These are phyloP conservation scores for Phortica magna DNA, from an alignment of 2,888 invertebrate species.

Conservation along the genomic window DNA sequence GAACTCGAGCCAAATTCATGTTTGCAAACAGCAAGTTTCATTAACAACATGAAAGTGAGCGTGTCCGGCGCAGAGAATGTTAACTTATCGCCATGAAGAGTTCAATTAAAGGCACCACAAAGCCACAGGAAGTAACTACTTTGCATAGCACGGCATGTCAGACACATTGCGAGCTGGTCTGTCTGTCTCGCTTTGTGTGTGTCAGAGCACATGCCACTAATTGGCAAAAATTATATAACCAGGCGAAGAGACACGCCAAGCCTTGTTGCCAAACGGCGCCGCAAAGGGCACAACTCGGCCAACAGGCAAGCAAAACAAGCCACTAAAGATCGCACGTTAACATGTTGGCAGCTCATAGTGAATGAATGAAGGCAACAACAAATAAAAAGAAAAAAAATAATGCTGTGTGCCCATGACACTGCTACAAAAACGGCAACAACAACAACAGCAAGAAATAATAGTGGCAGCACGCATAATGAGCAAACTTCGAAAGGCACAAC, in stretches of 20 bases:
- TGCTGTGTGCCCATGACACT: not conserved
- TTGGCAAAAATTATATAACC: slow-evolving; percentile 8
- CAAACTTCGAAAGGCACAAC: too few species aligned
- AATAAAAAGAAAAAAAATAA: not conserved
- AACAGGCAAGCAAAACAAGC: not conserved
- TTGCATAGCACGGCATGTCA: not conserved
- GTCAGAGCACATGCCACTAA: not conserved
- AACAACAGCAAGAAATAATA: too few species aligned
- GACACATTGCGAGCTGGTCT: not conserved
- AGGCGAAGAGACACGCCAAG: not conserved
- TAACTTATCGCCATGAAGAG: not conserved
- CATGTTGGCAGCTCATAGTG: slow-evolving; percentile 4
- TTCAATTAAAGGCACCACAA: slow-evolving; percentile 7
- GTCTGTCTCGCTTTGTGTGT: not conserved
- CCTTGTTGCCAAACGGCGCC: not conserved
- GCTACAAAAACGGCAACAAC: too few species aligned
- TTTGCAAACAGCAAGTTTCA: not conserved
- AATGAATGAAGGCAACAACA: not conserved
- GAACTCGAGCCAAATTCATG: not conserved
- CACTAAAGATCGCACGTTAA: not conserved
- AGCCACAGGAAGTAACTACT: not conserved
- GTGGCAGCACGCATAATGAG: too few species aligned
- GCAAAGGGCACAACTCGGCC: not conserved
- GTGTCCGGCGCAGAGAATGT: not conserved
- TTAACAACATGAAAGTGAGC: not conserved